Evolutionary conservation across 2,113 vertebrate species (phyloP).

Genomic region (Pongo pygmaeus): DNA sequence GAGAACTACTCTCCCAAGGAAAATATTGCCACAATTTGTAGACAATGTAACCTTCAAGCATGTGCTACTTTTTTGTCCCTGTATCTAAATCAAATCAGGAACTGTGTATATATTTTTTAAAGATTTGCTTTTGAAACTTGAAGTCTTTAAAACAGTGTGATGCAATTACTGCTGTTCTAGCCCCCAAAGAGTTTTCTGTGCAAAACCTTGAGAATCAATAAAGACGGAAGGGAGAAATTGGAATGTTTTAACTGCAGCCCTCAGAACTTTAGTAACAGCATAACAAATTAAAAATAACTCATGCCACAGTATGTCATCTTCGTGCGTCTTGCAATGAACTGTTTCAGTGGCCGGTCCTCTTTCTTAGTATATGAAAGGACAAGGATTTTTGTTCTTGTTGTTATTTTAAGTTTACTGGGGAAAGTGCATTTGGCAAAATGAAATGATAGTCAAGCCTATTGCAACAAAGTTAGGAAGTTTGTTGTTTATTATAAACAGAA

Average conservation of each 20-base stretch:
- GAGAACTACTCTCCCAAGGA: conserved; percentile 86
- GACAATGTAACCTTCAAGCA: conserved; percentile 87
- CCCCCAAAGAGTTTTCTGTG: conserved; percentile 72
- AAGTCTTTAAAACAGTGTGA: conserved; percentile 90
- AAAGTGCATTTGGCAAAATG: too few relatives aligned
- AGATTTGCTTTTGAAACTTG: conserved; percentile 91
- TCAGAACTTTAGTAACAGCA: conserved; percentile 89
- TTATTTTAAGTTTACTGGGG: too few relatives aligned
- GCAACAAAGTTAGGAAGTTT: too few relatives aligned
- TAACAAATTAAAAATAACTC: conserved; percentile 82
- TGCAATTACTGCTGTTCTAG: conserved; percentile 91
- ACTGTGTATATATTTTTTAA: conserved; percentile 84
- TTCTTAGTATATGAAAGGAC: conserved; percentile 80
- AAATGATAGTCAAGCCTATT: too few relatives aligned
- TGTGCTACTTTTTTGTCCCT: conserved; percentile 85
- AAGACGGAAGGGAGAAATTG: conserved; percentile 73
- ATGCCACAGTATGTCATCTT: conserved; percentile 87
- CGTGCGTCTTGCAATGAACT: conserved; percentile 86
- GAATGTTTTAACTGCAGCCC: conserved; percentile 87
- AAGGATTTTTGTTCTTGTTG: conserved; percentile 66
- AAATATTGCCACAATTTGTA: conserved; percentile 86
- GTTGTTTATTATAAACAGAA: too few relatives aligned
- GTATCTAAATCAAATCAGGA: conserved; percentile 88
- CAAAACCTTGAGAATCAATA: too few relatives aligned
- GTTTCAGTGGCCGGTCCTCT: conserved; percentile 82